Base-by-base conservation (phyloP, 2,113 vertebrate species). In the Dipodomys merriami region DNA sequence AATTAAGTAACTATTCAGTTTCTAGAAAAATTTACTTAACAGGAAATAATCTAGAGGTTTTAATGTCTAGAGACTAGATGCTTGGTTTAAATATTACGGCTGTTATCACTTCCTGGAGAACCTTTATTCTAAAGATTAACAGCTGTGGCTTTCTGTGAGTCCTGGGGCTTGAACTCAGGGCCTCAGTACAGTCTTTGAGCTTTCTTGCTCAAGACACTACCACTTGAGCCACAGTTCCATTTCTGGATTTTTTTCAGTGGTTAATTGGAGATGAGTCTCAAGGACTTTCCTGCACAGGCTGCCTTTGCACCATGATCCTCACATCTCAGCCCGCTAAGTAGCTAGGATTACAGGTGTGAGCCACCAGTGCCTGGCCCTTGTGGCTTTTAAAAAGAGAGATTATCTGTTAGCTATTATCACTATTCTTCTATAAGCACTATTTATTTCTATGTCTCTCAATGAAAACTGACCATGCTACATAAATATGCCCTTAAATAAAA, bases 1-100 rank as follows among this genome's bases (percentile, higher is more conserved):
- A 94, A 74, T 88, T 95, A 96, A 94, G 10, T 87, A 95, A 91
- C 71, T 87, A 84, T 65, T 95, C n/a, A 76, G 53, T 93, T 87
- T 94, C 69, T 65, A 79, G 57, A 60, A 57, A 46, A 4, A 83
- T 82, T 27, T 79, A 88, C 69, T 69, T 85, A 91, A 87, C 49
- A 53, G 33, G 49, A 33, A 94, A 83, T 35, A 83, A 20, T 67
- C 71, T 22, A 92, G 33, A 90, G 49, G 72, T 91, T 90, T 93
- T 85, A 83, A 76, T 57, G 35, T 87, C 72, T 91, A 64, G 72
- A 91, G 65, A 83, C 53, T 8, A 80, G 46, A 49, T 83, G 11
- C 33, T 77, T 81, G 29, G 46, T 81, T 89, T 91, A 86, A 86
- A 49, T 33, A 90, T 46, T 67, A 82, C 27, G 11, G n/a, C 86